Percentiles rank a stretch among this genome's conserved stretches.
These are phyloP conservation scores for Albula glossodonta DNA, from an alignment of 2,113 vertebrate species.

Conservation along the genomic window DNA sequence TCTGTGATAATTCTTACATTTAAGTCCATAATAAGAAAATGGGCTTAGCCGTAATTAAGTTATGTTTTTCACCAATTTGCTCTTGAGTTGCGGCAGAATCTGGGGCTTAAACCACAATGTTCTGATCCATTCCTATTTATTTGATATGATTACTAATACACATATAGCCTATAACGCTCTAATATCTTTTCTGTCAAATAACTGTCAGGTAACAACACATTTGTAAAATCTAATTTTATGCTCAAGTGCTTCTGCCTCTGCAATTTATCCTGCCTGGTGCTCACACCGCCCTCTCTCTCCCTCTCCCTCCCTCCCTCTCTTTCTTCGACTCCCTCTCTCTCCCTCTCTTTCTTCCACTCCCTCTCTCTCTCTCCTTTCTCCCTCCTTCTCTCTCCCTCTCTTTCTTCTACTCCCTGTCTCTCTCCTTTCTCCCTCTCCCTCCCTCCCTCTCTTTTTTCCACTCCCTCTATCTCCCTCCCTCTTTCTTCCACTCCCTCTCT, in stretches of 20 bases:
- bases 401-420: not conserved
- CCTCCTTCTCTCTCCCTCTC: not conserved
- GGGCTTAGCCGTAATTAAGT: conserved; percentile 62
- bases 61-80: conserved; percentile 35
- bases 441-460: not conserved
- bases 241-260: conserved; percentile 76
- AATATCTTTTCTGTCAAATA: conserved; percentile 72
- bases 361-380: conserved; percentile 27
- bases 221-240: conserved; percentile 86
- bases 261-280: conserved; percentile 71
- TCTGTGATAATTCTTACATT: conserved; percentile 53
- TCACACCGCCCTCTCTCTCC: conserved; percentile 49
- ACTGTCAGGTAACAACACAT: conserved; percentile 80
- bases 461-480: conserved; percentile 53
- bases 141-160: conserved; percentile 72
- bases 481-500: not conserved
- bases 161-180: conserved; percentile 66
- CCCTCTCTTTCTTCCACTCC: too few species aligned
- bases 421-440: not conserved
- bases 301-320: conserved; percentile 39
- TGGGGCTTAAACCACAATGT: conserved; percentile 47
- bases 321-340: conserved; percentile 43
- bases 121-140: conserved; percentile 66
- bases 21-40: conserved; percentile 56
- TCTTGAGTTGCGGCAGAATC: conserved; percentile 43